phyloP scores from a whole-genome alignment of 2,888 invertebrate species.

The Melanotus villosus region DNA sequence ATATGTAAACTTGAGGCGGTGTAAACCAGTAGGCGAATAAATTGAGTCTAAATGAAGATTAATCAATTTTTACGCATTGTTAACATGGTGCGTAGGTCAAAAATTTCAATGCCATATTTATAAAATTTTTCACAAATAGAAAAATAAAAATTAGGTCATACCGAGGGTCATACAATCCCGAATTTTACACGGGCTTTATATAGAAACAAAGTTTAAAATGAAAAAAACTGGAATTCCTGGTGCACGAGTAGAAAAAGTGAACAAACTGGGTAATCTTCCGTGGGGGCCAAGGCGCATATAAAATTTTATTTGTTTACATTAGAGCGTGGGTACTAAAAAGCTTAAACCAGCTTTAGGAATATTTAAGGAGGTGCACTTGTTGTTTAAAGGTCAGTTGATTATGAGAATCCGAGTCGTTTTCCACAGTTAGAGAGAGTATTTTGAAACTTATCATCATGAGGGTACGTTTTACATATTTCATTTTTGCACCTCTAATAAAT shows the following conservation, averaged over 20 bases:
- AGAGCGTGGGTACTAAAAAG: not conserved
- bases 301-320: slow-evolving; percentile 8
- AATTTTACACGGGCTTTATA: no score
- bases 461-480: not conserved
- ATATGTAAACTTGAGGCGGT: not conserved
- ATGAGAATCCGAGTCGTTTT: not conserved
- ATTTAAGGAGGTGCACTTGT: slow-evolving; percentile 5
- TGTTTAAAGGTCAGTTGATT: not conserved
- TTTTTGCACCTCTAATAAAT: no score
- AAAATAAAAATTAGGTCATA: no score
- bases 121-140: no score
- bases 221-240: no score
- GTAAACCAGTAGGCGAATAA: not conserved
- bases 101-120: no score
- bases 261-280: no score
- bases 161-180: no score
- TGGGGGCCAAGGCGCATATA: not conserved
- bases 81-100: no score
- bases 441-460: not conserved
- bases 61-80: not conserved
- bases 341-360: not conserved
- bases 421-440: not conserved
- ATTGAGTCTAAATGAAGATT: not conserved
- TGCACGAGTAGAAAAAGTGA: no score
- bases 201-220: no score